A percentile compares a stretch with the other conserved stretches of the same genome.
These are phyloP conservation scores for Drosophila neutralis DNA, from an alignment of 2,888 invertebrate species.

Conservation along the genomic window DNA sequence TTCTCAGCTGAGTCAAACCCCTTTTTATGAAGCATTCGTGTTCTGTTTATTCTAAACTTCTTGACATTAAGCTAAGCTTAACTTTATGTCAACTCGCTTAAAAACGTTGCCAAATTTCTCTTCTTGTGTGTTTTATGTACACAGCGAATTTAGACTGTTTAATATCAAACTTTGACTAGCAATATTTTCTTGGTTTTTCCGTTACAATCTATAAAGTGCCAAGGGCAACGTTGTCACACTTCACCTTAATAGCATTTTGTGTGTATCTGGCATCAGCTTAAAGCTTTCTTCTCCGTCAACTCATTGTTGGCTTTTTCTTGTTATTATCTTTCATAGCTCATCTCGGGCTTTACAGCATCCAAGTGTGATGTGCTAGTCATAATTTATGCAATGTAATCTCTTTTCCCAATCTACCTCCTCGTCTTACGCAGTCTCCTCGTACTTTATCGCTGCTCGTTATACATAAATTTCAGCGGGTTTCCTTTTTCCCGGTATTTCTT, in stretches of 20 bases:
- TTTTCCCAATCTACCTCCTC: slow-evolving; percentile 46
- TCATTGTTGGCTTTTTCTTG: slow-evolving; percentile 20
- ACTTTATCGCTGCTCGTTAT: slow-evolving; percentile 43
- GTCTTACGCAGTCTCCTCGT: slow-evolving; percentile 8
- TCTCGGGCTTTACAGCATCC: slow-evolving; percentile 56
- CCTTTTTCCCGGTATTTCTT: slow-evolving; percentile 3
- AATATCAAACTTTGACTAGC: neutral
- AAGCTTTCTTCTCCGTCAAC: slow-evolving; percentile 30
- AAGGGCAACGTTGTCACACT: slow-evolving; percentile 34
- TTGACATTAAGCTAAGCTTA: neutral
- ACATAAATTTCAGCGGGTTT: slow-evolving; percentile 51
- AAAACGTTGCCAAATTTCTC: neutral
- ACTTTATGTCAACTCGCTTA: neutral
- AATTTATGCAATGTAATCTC: slow-evolving; percentile 71
- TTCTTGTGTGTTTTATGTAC: neutral
- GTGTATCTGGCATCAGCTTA: slow-evolving; percentile 14
- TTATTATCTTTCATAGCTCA: slow-evolving; percentile 57
- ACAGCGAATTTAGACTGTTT: neutral
- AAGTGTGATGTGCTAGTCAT: slow-evolving; percentile 42
- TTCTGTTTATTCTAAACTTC: neutral
- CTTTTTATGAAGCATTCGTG: neutral
- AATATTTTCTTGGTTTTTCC: neutral
- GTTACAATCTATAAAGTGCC: neutral
- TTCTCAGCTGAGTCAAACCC: neutral
- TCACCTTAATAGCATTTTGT: slow-evolving; percentile 20